A percentile compares a stretch with the other conserved stretches of the same genome.
These are phyloP conservation scores for Chirona hameri DNA, from an alignment of 2,888 invertebrate genomes.

Conservation along the genomic window DNA sequence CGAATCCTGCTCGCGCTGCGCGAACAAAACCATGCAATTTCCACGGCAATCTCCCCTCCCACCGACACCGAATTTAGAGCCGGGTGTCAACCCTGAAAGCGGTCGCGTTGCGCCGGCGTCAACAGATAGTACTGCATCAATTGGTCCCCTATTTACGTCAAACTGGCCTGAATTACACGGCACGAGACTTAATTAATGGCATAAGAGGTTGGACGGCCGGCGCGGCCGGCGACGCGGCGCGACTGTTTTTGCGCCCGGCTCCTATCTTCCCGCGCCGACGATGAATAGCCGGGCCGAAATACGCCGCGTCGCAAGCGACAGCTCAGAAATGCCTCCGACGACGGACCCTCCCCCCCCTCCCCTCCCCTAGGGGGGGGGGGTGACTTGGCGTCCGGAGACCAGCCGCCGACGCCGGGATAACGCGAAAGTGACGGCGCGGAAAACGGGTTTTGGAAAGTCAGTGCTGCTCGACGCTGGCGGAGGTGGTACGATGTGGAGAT, in stretches of 20 bases:
- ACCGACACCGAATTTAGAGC: neutral
- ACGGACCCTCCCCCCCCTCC: neutral
- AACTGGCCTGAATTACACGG: neutral
- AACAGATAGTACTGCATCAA: neutral
- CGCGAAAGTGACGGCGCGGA: neutral
- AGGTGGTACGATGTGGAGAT: no score
- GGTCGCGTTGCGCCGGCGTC: neutral
- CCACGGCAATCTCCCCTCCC: neutral
- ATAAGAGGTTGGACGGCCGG: neutral
- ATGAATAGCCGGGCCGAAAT: neutral
- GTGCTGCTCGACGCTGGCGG: neutral
- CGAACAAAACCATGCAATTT: neutral
- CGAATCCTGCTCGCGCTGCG: no score
- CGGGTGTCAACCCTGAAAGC: neutral
- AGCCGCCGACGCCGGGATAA: neutral
- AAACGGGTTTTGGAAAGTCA: neutral
- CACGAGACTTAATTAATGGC: neutral
- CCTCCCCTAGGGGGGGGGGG: neutral
- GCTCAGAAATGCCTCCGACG: neutral
- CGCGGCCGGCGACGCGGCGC: neutral
- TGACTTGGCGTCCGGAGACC: neutral
- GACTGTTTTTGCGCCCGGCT: neutral
- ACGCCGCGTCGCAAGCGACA: neutral
- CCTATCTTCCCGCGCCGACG: neutral
- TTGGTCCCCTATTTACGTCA: constrained; percentile 1